A percentile compares a stretch with the other conserved stretches of the same genome.
phyloP scores from a whole-genome alignment of 2,797 vertebrate genomes.

The Periophthalmus magnuspinnatus region DNA sequence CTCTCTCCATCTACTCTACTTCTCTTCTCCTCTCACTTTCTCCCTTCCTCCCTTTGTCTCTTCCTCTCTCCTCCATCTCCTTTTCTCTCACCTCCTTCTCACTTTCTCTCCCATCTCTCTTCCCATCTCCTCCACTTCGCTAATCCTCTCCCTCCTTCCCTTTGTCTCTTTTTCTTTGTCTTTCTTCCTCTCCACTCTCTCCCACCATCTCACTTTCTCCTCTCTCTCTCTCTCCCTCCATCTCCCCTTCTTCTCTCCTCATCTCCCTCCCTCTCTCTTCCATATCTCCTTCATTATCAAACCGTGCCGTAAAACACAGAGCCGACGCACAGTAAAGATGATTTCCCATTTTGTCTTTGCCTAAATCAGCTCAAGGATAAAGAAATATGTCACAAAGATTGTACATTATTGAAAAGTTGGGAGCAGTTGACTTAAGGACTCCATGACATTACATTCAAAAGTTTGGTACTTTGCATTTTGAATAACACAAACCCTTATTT shows the following conservation, averaged over 20 bases:
- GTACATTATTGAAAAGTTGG: not conserved
- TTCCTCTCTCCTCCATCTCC: no score
- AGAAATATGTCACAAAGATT: constrained; percentile 2
- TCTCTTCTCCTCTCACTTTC: not conserved
- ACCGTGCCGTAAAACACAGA: constrained; percentile 24
- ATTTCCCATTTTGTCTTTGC: not conserved
- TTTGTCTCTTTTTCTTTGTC: no score
- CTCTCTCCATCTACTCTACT: no score
- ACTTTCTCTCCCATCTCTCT: no score
- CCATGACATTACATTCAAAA: not conserved
- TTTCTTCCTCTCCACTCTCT: no score
- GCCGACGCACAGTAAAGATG: constrained; percentile 28
- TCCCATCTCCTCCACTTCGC: no score
- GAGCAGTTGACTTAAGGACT: not conserved
- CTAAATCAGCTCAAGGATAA: constrained; percentile 10
- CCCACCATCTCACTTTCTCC: no score
- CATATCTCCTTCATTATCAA: constrained; percentile 15
- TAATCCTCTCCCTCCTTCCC: no score
- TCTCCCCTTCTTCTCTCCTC: no score
- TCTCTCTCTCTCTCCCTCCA: no score
- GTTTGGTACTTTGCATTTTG: not conserved
- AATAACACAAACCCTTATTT: not conserved
- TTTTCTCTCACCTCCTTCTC: no score
- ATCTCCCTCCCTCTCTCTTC: constrained; percentile 1
- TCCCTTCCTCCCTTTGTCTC: no score